Base-by-base conservation (phyloP, 1,140 invertebrate species). In the Nephila pilipes region DNA sequence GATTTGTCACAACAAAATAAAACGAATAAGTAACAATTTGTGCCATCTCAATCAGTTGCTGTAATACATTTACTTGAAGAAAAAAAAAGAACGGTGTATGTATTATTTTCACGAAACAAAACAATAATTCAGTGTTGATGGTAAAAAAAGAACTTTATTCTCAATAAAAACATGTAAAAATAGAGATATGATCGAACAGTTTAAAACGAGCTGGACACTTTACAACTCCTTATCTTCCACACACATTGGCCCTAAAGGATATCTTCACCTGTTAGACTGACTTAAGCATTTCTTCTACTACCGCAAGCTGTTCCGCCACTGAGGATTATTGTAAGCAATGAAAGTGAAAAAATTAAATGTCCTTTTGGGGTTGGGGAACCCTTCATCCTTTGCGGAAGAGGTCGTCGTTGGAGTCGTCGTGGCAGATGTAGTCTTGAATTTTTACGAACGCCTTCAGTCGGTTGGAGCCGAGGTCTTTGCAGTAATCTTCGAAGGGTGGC, bases 371-470 rank as follows among this genome's bases (percentile, higher is more conserved):
- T 18, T 20, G 4, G 29, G 69, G 5, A 20, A 6, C 55, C 65
- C 46, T 58, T 93, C 91, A 93, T 93, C 83, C 91, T 20, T 93
- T 93, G 14, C 91, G n/a, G 91, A 93, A 93, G 55, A 93, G 83
- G 32, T 93, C 91, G 54, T 93, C 91, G 91, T 93, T 93, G 18
- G 91, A 93, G 16, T 93, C 91, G 38, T 93, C 91, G 63, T 93
- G 91, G 54, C 83, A 87, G 65, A 93, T 93, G 91, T 79, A 93
- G 32, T 93, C 83, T 55, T 93, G 91, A 29, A 93, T 93, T 58
- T 93, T 93, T 54, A 93, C 85, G 32, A 93, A 93, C 0, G 91
- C 46, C 12, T 93, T 93, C 63, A 93, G n/a, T 54, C 80, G 20
- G 63, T 32, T 79, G 18, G 83, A 32, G 0, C 91, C 91, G 22